Evolutionary conservation across 2,113 vertebrate species (phyloP).

Genomic region (Rhizomys pruinosus): DNA sequence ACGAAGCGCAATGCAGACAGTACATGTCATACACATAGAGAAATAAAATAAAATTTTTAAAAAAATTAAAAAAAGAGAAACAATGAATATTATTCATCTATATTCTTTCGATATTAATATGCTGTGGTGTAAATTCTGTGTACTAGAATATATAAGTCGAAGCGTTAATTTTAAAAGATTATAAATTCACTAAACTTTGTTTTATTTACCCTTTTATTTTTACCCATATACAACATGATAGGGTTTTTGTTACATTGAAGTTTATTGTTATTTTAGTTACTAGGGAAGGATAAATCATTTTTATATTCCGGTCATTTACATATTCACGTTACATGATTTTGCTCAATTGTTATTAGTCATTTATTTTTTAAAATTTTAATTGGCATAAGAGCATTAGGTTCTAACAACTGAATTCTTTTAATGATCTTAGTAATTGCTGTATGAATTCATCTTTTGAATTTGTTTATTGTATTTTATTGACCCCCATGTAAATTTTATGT

Average conservation of each 20-base stretch:
- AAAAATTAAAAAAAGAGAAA: no score
- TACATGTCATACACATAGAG: no score
- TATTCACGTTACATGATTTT: background rate
- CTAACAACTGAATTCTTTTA: constrained; percentile 59
- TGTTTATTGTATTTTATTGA: constrained; percentile 71
- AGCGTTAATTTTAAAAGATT: constrained; percentile 43
- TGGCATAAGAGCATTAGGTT: constrained; percentile 40
- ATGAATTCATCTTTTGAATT: constrained; percentile 71
- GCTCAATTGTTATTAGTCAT: constrained; percentile 40
- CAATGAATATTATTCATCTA: constrained; percentile 16
- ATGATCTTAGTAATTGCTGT: constrained; percentile 54
- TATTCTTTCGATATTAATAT: constrained; percentile 2
- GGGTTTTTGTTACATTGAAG: constrained; percentile 18
- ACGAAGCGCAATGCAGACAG: no score
- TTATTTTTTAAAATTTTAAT: constrained; percentile 52
- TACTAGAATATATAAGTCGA: background rate
- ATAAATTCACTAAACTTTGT: background rate
- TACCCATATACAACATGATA: background rate
- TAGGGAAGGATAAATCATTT: constrained; percentile 34
- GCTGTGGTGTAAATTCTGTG: background rate
- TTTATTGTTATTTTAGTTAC: constrained; percentile 45
- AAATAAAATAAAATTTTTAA: no score
- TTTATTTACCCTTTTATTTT: constrained; percentile 28
- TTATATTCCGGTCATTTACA: background rate
- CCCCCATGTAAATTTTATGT: no score